Base-by-base conservation (phyloP, 2,888 invertebrate species). In the Stenodema calcarata region DNA sequence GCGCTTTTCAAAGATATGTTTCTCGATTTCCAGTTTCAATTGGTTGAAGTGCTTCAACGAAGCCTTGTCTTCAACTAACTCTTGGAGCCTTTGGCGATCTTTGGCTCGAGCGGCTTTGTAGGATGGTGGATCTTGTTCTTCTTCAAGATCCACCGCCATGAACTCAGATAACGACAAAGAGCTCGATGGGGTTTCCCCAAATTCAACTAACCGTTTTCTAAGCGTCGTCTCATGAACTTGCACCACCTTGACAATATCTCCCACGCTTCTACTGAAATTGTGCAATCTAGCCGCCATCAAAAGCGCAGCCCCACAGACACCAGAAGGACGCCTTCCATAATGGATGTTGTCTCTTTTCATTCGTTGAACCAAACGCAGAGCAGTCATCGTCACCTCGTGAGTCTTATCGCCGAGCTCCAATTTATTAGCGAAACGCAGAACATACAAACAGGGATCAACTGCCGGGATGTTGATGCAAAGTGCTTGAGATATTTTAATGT, bases 271-370 rank as follows among this genome's bases (percentile, higher is more conserved):
- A 90, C 94, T 96, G 91, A 97, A 99, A 90, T 97, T 96, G 91
- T 99, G 98, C 88, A 98, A 94, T 82, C 99, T 94, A 0, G 97
- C 96, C 2, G 99, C 98, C 91, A 99, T 97, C 23, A 99, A 92
- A 1, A 99, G 92, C 0, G 99, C 99, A 91, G 99, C 99, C 30
- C 99, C 99, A 92, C 99, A 99, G 27, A 99, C 94, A 14, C 99
- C 99, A 0, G 99, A 98, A 0, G 99, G 99, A 89, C 99, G 92
- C 87, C 99, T 93, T 9, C 99, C 99, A 0, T 97, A 97, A 91
- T 98, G 98, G 91, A 99, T 96, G 91, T 98, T 99, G 92, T 99
- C 99, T 90, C 97, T 94, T 92, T 99, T 99, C 99, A 99, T 99
- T 89, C 99, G 93, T 91, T 98, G 96, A 28, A 99, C 97, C 87